A percentile compares a stretch with the other conserved stretches of the same genome.
phyloP scores from a whole-genome alignment of 1,140 invertebrate species.

The Macrotrachela quadricornifera region DNA sequence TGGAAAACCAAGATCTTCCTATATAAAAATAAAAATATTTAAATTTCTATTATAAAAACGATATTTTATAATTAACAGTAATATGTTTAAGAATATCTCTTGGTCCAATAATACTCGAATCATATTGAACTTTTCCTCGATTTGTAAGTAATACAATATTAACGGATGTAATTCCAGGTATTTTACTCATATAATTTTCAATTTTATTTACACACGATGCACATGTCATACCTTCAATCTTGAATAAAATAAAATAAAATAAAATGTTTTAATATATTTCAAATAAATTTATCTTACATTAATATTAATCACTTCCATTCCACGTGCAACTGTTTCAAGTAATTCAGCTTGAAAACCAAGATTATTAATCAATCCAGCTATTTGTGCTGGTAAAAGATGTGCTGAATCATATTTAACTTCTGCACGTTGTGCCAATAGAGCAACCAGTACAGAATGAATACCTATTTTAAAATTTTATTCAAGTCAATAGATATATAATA shows the following conservation, averaged over 20 bases:
- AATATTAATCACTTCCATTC: too few species aligned
- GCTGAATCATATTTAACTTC: conserved; percentile 65
- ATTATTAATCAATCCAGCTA: conserved; percentile 60
- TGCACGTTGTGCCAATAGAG: conserved; percentile 71
- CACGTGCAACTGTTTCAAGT: conserved; percentile 24
- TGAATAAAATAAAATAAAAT: not conserved
- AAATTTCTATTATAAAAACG: too few species aligned
- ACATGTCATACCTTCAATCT: conserved; percentile 64
- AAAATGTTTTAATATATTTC: conserved; percentile 13
- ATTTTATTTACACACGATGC: conserved; percentile 88
- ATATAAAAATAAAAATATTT: too few species aligned
- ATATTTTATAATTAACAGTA: conserved; percentile 14
- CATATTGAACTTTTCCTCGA: conserved; percentile 60
- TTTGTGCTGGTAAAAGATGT: conserved; percentile 47
- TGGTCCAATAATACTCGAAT: conserved; percentile 50
- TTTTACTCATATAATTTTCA: conserved; percentile 54
- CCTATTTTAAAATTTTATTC: conserved; percentile 16
- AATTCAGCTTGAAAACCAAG: conserved; percentile 64
- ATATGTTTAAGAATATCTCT: conserved; percentile 68
- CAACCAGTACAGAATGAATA: conserved; percentile 60
- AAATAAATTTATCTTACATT: too few species aligned
- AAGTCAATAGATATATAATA: too few species aligned
- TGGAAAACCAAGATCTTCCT: conserved; percentile 12
- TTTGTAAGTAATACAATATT: conserved; percentile 65
- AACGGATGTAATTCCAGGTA: conserved; percentile 51